Evolutionary conservation across 2,113 vertebrate genomes (phyloP), one percentile per base, ranked within the genome.

Genomic region (Engystomops pustulosus): DNA sequence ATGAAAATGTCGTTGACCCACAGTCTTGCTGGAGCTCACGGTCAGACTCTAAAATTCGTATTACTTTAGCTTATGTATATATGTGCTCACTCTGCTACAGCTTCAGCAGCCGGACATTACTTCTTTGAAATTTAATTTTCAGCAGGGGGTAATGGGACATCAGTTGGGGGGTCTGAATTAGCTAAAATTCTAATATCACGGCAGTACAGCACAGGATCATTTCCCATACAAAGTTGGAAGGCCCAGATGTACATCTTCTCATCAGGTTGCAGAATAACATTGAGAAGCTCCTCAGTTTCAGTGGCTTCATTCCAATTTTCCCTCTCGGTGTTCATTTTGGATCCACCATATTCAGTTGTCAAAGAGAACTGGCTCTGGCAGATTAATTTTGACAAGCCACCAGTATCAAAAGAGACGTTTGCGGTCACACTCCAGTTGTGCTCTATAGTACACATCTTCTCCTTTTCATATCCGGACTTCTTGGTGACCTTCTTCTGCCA

Each of bases 151-250:
- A 86, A 67, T 9, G 85, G 85, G 27, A 38, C 44, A 6, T 75
- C 45, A 9, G 76, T 84, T 3, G 85, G 85, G 4, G 85, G 74
- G 0, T 1, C 27, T 4, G 81, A n/a, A 11, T 41, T 12, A 62
- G 75, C 9, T 4, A 12, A 9, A 30, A 86, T 41, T 51, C 3
- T 84, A 27, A 80, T 83, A 23, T 86, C 81, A 0, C 55, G 67
- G 25, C 85, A 86, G 41, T 72, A 60, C 20, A 86, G 36, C 20
- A 86, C 4, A 7, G n/a, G 11, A n/a, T 84, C 55, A 8, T 53
- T 41, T 3, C 85, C 85, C n/a, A 86, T 4, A 6, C 81, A 75
- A 25, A 86, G n/a, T 4, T 86, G 30, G 55, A 84, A 86, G 18
- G 67, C 36, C 76, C 76, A 86, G 8, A 86, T 18, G 15, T 58